Percentiles rank a stretch among this genome's conserved stretches.
Conservation (phyloP, 2,797 vertebrate genomes). For the Pterois miles region DNA sequence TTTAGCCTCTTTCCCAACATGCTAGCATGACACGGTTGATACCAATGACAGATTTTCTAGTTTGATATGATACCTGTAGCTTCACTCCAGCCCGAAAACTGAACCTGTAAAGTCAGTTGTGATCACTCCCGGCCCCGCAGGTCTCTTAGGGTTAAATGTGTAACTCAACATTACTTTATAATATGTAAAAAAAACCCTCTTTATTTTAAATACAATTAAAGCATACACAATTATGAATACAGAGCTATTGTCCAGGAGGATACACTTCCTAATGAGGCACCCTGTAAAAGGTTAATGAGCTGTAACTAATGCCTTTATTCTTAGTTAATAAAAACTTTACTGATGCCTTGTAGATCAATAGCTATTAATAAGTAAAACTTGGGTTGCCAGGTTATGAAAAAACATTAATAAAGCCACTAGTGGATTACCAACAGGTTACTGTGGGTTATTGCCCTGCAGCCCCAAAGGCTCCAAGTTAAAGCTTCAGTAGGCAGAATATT, state of each 20-base stretch:
- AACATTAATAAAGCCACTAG: not conserved
- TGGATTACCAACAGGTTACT: not conserved
- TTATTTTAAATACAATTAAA: not conserved
- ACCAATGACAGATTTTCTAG: too few species aligned
- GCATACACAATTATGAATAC: too few species aligned
- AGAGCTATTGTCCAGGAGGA: not conserved
- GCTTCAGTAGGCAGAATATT: not conserved
- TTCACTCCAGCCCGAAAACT: too few species aligned
- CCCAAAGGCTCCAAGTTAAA: not conserved
- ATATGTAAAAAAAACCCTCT: not conserved
- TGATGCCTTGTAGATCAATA: not conserved
- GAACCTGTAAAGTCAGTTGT: too few species aligned
- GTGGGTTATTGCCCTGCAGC: not conserved
- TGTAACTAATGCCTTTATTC: not conserved
- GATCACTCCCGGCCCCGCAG: too few species aligned
- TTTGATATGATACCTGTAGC: too few species aligned
- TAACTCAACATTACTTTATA: not conserved
- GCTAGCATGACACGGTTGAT: too few species aligned
- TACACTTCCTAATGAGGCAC: not conserved
- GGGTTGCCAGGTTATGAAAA: not conserved
- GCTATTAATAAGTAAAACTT: not conserved
- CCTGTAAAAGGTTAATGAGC: not conserved
- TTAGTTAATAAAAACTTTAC: not conserved
- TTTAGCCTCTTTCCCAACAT: too few species aligned
- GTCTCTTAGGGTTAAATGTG: too few species aligned